Evolutionary conservation across 2,888 invertebrate genomes (phyloP), one percentile per base, ranked within the genome.

Genomic region (Pasiphila rectangulata): DNA sequence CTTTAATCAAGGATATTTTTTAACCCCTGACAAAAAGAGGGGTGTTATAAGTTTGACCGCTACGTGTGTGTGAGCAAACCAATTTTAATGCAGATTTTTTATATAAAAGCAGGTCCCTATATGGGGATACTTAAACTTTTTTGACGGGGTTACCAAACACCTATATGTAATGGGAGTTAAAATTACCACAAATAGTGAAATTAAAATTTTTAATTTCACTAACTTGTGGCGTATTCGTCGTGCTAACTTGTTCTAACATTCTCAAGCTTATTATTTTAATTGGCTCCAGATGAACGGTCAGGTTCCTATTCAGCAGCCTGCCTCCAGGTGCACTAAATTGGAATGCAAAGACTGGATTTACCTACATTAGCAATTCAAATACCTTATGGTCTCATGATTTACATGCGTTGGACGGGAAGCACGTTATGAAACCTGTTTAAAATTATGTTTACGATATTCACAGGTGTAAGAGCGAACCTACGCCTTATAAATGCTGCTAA

Each of bases 351-450:
- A 58, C 56, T 68, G 67, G n/a, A n/a, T n/a, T n/a, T 61, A 72
- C 74, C 72, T 72, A 49, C 62, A 73, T 78, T 75, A 70, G 67
- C 70, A 75, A 71, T 75, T 73, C 69, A 73, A 72, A 75, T 56
- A 64, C 57, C 61, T 64, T 64, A 61, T 63, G 59, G 63, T 59
- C 58, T 58, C 46, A 46, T 53, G 59, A 74, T 69, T 72, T 69
- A 62, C 63, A 63, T 64, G 61, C 59, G 61, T n/a, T n/a, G n/a
- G n/a, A n/a, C n/a, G 59, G 12, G 30, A 24, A 25, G 29, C 30
- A 46, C 35, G 45, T 37, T 49, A 42, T 38, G 13, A 42, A 48
- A 46, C 46, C 30, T 37, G 37, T 35, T 47, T 32, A 13, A 35
- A 41, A 40, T 40, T 40, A 19, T 49, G 29, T 23, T 24, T 15